phyloP scores from a whole-genome alignment of 2,888 invertebrate genomes.

The Hypercompe scribonia region DNA sequence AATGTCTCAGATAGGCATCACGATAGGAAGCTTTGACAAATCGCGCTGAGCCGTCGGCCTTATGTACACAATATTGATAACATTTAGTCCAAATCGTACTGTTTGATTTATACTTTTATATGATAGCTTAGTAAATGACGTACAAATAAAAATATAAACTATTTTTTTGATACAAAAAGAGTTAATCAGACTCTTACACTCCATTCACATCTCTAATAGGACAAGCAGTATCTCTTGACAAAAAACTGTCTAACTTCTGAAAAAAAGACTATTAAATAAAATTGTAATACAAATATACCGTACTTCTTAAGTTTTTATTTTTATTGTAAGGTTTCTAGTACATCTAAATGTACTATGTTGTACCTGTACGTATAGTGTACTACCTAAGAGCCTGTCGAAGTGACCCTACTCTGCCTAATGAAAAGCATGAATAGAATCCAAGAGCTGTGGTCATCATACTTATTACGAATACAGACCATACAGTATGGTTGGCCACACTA shows the following conservation, averaged over 20 bases:
- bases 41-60: constrained; percentile 11
- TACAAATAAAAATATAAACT: background rate
- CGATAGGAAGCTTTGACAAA: constrained; percentile 33
- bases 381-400: too few species aligned
- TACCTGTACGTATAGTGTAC: too few species aligned
- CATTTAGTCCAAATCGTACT: background rate
- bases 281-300: background rate
- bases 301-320: too few species aligned
- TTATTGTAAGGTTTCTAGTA: too few species aligned
- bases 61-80: constrained; percentile 10
- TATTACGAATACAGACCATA: too few species aligned
- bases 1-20: constrained; percentile 38
- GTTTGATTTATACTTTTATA: background rate
- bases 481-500: too few species aligned
- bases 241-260: background rate
- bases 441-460: too few species aligned
- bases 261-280: too few species aligned
- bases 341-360: too few species aligned
- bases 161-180: background rate
- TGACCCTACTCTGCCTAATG: too few species aligned
- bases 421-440: too few species aligned
- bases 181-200: background rate
- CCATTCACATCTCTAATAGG: background rate
- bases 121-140: background rate
- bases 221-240: background rate